Conservation (phyloP, 30 jellyfish, hydroid and myxozoan species). For the Aurelia aurita region DNA sequence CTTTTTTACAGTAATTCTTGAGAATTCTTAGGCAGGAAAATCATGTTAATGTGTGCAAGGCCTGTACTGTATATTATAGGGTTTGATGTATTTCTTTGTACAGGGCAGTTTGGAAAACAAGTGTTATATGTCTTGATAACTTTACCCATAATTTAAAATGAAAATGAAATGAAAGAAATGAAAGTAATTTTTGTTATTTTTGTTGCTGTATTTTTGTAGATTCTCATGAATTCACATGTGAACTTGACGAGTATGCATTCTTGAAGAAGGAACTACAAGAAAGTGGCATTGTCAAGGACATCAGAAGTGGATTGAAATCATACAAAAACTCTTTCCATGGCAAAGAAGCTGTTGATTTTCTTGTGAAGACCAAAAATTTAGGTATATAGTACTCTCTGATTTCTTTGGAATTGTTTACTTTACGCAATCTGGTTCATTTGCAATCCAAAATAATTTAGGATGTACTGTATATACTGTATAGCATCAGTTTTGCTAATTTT, state of each 20-base stretch:
- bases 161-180: too few relatives aligned
- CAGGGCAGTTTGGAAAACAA: too few relatives aligned
- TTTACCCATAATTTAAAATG: too few relatives aligned
- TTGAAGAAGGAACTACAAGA: slow-evolving; percentile 75
- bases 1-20: background rate
- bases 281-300: slow-evolving; percentile 81
- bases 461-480: too few relatives aligned
- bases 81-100: too few relatives aligned
- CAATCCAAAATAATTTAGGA: too few relatives aligned
- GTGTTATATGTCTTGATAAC: too few relatives aligned
- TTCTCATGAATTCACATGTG: slow-evolving; percentile 80
- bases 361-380: slow-evolving; percentile 70
- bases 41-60: too few relatives aligned
- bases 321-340: slow-evolving; percentile 83
- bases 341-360: slow-evolving; percentile 85
- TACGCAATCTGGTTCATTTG: background rate
- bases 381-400: slow-evolving; percentile 32
- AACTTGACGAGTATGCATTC: slow-evolving; percentile 83
- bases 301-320: slow-evolving; percentile 60
- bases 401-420: background rate
- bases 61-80: too few relatives aligned
- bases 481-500: too few relatives aligned
- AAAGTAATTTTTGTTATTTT: background rate
- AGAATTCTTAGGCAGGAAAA: background rate
- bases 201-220: slow-evolving; percentile 7